A percentile compares a stretch with the other conserved stretches of the same genome.
Conservation (phyloP, 2,888 invertebrate species). For the Gastracanthus pulcherrimus region DNA sequence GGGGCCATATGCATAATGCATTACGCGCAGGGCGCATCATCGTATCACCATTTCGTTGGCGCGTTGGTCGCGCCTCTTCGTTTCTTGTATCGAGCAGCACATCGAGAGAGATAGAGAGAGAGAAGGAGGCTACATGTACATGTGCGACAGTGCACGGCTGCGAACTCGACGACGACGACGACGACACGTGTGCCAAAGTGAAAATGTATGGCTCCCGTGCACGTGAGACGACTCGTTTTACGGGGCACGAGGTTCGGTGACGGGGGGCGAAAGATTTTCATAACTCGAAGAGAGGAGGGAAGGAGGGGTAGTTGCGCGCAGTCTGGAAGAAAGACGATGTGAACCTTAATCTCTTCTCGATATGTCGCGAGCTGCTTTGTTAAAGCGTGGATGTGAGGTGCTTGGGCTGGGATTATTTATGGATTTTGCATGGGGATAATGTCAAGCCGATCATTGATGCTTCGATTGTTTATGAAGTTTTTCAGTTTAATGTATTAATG, state of each 20-base stretch:
- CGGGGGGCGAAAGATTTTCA: constrained; percentile 71
- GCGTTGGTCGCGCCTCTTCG: not conserved
- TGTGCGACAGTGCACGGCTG: constrained; percentile 62
- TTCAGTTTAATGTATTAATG: too few relatives aligned
- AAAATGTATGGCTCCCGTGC: constrained; percentile 74
- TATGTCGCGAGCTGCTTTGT: constrained; percentile 43
- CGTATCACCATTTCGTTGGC: constrained; percentile 74
- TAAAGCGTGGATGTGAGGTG: constrained; percentile 16
- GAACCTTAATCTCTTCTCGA: constrained; percentile 70
- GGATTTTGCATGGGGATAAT: not conserved
- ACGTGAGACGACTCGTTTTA: constrained; percentile 71
- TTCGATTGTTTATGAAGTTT: not conserved
- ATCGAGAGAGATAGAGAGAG: constrained; percentile 54
- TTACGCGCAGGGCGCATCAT: constrained; percentile 74
- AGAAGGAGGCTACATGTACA: constrained; percentile 23
- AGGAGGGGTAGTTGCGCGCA: too few relatives aligned
- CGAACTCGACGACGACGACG: constrained; percentile 70
- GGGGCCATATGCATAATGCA: constrained; percentile 72
- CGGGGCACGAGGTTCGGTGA: constrained; percentile 51
- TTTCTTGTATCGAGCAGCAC: constrained; percentile 34
- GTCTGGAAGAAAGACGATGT: too few relatives aligned
- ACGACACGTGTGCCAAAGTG: constrained; percentile 77
- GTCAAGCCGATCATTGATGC: too few relatives aligned
- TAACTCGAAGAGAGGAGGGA: constrained; percentile 70
- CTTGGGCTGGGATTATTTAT: constrained; percentile 46